Evolutionary conservation across 2,888 invertebrate genomes (phyloP), one percentile per base, ranked within the genome.

Genomic region (Iselma pallidipennis): DNA sequence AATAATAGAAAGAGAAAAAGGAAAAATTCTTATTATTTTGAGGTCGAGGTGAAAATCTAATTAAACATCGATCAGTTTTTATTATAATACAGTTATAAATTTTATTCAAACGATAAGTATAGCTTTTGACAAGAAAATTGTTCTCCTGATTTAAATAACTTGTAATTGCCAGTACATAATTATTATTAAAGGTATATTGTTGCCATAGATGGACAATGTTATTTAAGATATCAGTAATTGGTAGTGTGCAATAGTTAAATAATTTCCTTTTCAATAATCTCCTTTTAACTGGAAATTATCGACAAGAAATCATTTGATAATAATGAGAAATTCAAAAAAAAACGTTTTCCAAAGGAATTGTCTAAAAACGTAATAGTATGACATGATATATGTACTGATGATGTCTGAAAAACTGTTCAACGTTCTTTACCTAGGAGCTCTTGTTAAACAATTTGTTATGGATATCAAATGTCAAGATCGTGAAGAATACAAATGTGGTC

Each of bases 401-500:
- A 37, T 58, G 29, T 31, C 49, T 49, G 31, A 56, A 31, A 49
- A 57, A 23, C 52, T 19, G 28, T 48, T 23, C 21, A 45, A 14
- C 51, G 28, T 51, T 51, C 51, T 51, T 51, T 19, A 51, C 4
- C 19, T 16, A 29, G 2, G 28, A 49, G 31, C 33, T 59, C 55
- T 63, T 50, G 63, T 63, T 59, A 57, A 56, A 59, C 59, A 63
- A 63, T 63, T 63, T 63, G 63, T 57, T 59, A 50, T 49, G 59
- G 59, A 57, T 63, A 59, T 63, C 63, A 54, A 63, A 59, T 59
- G 63, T 57, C 63, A 63, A 45, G 59, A 63, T 63, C 63, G 63
- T 59, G 59, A 53, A 63, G 63, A 63, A 63, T 63, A 63, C 59
- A 63, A 63, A 63, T 63, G 63, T 59, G 63, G 54, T 63, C 59